Conservation (phyloP, 2,797 vertebrate species). For the Pangasius krempfi region DNA sequence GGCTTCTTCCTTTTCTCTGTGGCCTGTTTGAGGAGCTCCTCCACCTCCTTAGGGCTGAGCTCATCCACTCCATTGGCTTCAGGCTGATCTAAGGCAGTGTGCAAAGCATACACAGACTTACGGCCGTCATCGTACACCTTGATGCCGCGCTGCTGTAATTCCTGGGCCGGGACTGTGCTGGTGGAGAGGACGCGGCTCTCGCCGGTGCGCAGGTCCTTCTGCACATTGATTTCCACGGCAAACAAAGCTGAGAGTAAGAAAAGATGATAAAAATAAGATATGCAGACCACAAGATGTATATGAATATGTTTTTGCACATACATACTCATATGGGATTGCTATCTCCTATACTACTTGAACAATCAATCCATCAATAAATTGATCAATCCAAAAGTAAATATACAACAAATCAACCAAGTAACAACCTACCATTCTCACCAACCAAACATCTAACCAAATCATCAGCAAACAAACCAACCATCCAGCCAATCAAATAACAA, state of each 20-base stretch:
- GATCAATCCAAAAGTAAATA: background rate
- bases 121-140: slow-evolving; percentile 92
- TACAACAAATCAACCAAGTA: background rate
- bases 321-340: background rate
- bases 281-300: background rate
- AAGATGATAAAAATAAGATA: background rate
- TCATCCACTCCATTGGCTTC: slow-evolving; percentile 69
- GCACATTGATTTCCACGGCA: slow-evolving; percentile 93
- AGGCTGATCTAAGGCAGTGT: slow-evolving; percentile 58
- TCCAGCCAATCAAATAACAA: background rate
- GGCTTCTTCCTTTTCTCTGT: slow-evolving; percentile 73
- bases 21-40: slow-evolving; percentile 89
- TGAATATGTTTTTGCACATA: background rate
- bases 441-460: background rate
- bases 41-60: slow-evolving; percentile 84
- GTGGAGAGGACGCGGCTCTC: slow-evolving; percentile 87
- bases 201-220: slow-evolving; percentile 88
- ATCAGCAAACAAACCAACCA: background rate
- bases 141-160: slow-evolving; percentile 80
- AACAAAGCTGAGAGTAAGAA: slow-evolving; percentile 78
- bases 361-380: background rate
- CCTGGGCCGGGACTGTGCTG: slow-evolving; percentile 81
- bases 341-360: background rate
- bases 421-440: background rate
- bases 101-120: slow-evolving; percentile 86